Conservation (phyloP, 2,888 invertebrate species). For the Meghimatium bilineatum region DNA sequence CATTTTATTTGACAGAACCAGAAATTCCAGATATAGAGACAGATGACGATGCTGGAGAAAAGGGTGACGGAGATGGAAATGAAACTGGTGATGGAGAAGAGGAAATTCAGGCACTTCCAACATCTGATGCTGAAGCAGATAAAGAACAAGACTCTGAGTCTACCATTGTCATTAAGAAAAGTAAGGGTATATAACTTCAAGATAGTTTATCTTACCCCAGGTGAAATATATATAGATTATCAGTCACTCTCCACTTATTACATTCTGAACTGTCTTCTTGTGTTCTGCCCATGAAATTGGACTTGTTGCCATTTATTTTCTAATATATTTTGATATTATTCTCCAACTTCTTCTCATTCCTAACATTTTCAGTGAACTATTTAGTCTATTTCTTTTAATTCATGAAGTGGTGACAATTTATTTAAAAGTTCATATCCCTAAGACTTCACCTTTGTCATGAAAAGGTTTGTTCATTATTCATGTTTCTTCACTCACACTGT, state of each 20-base stretch:
- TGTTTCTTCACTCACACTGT: too few relatives aligned
- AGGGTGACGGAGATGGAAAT: slow-evolving; percentile 59
- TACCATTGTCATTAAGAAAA: slow-evolving; percentile 13
- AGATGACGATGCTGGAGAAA: slow-evolving; percentile 67
- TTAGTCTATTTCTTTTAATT: too few relatives aligned
- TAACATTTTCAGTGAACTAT: too few relatives aligned
- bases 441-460: too few relatives aligned
- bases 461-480: too few relatives aligned
- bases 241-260: too few relatives aligned
- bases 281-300: not conserved
- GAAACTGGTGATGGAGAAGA: slow-evolving; percentile 57
- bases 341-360: too few relatives aligned
- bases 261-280: too few relatives aligned
- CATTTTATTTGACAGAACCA: slow-evolving; percentile 65
- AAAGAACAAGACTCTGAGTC: slow-evolving; percentile 41
- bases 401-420: too few relatives aligned
- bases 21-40: slow-evolving; percentile 74
- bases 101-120: slow-evolving; percentile 54
- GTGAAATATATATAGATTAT: too few relatives aligned
- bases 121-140: slow-evolving; percentile 50
- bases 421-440: too few relatives aligned
- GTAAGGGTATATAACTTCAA: not conserved
- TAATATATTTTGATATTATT: too few relatives aligned
- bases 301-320: not conserved
- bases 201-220: not conserved